These are phyloP conservation scores for Synergus laeviventris DNA, from an alignment of 2,888 invertebrate species.

Conservation along the genomic window DNA sequence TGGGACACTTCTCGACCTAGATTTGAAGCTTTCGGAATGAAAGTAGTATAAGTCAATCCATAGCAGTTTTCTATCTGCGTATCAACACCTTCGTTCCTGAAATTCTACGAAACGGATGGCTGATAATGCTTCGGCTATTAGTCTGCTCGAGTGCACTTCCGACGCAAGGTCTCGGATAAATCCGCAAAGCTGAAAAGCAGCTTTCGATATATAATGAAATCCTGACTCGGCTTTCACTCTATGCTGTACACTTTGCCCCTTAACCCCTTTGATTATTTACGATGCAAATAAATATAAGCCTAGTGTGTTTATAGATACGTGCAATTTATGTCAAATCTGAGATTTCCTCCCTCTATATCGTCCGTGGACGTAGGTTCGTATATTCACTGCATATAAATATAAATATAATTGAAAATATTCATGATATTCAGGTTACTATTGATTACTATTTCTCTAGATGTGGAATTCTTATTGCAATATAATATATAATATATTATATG, in stretches of 20 bases:
- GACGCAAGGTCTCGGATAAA: background rate
- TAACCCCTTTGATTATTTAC: no score
- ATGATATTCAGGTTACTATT: background rate
- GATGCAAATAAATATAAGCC: no score
- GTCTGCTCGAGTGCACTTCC: background rate
- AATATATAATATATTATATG: background rate
- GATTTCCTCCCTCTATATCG: no score
- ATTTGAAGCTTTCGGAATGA: background rate
- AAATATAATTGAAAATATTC: background rate
- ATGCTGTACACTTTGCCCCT: background rate
- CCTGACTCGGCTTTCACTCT: background rate
- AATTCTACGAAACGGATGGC: background rate
- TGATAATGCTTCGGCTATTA: background rate
- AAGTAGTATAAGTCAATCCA: slow-evolving; percentile 25
- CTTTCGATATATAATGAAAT: background rate
- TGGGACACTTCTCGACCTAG: slow-evolving; percentile 28
- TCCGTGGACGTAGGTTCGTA: no score
- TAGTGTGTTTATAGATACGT: no score
- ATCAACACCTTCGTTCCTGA: slow-evolving; percentile 2
- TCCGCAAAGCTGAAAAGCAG: background rate
- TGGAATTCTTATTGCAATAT: background rate
- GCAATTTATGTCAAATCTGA: no score
- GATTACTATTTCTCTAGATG: background rate
- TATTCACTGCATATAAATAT: background rate
- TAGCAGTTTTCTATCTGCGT: background rate